These are phyloP conservation scores for Lepilemur ruficaudatus DNA, from an alignment of 2,797 vertebrate genomes.

Conservation along the genomic window DNA sequence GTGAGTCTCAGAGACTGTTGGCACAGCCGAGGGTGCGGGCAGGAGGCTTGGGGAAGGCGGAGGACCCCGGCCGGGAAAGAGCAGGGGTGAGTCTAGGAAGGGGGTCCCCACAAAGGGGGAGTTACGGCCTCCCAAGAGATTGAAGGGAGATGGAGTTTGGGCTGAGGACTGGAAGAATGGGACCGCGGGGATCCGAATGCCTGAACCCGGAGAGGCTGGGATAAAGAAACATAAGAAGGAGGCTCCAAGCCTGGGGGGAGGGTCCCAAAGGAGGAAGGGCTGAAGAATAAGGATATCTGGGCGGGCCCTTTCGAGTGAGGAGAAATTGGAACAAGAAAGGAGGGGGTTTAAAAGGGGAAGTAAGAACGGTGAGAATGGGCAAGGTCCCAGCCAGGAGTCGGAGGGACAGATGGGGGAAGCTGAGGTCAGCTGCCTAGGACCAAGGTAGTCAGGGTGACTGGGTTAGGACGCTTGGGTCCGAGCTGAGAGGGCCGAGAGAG, in stretches of 20 bases:
- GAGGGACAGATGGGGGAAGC: neutral
- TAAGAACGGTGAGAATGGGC: neutral
- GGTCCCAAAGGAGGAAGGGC: constrained; percentile 46
- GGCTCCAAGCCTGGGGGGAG: constrained; percentile 9
- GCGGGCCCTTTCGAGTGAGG: neutral
- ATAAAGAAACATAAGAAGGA: neutral
- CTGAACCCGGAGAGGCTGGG: neutral
- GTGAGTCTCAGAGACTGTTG: neutral
- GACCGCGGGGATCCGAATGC: neutral
- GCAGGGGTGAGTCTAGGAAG: neutral
- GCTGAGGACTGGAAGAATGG: neutral
- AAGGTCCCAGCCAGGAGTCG: neutral
- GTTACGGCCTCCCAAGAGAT: neutral
- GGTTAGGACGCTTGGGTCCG: neutral
- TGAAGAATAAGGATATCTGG: neutral
- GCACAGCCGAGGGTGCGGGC: neutral
- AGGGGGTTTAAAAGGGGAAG: neutral
- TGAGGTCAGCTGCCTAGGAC: constrained; percentile 28
- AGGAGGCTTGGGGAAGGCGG: neutral
- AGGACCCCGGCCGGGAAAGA: neutral
- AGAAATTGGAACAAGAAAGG: neutral
- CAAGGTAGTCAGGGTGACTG: neutral
- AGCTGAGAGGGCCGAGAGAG: neutral
- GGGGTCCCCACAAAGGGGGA: constrained; percentile 10
- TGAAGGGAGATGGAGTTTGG: constrained; percentile 1